Conservation (phyloP, 2,113 vertebrate species). For the Gasterosteus aculeatus region DNA sequence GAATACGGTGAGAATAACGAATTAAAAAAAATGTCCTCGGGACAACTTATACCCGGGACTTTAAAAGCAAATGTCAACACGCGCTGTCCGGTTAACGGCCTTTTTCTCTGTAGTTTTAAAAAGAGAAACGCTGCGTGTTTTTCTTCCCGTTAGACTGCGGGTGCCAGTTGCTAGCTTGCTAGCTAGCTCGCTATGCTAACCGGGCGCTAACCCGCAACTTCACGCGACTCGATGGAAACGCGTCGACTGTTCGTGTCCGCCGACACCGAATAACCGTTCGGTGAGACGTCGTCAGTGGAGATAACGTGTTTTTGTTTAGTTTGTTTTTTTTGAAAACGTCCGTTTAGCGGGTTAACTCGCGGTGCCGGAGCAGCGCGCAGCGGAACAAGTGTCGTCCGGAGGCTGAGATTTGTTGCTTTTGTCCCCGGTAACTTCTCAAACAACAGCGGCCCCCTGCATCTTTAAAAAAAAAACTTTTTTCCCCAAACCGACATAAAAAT, state of each 20-base stretch:
- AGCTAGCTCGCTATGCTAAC: conserved; percentile 68
- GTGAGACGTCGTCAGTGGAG: too few relatives aligned
- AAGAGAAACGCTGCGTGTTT: conserved; percentile 27
- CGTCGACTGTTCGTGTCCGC: neutral
- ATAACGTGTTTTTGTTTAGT: too few relatives aligned
- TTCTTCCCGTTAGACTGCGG: neutral
- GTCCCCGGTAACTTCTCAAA: conserved; percentile 31
- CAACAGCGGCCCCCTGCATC: neutral
- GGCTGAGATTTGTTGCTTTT: conserved; percentile 57
- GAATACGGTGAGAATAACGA: conserved; percentile 28
- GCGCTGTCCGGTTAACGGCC: neutral
- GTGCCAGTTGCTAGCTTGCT: conserved; percentile 8
- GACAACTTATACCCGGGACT: fast-evolving
- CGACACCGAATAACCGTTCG: neutral
- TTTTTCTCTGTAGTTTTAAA: neutral
- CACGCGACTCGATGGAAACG: neutral
- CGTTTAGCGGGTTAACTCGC: conserved; percentile 46
- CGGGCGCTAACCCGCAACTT: conserved; percentile 48
- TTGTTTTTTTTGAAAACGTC: neutral
- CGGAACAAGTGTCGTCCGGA: neutral
- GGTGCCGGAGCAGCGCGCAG: conserved; percentile 13
- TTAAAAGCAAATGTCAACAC: neutral
- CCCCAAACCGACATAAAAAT: too few relatives aligned
- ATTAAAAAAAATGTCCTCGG: too few relatives aligned
- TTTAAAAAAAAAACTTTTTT: too few relatives aligned